A percentile compares a stretch with the other conserved stretches of the same genome.
These are phyloP conservation scores for Tragelaphus scriptus DNA, from an alignment of 2,113 vertebrate genomes.

Conservation along the genomic window DNA sequence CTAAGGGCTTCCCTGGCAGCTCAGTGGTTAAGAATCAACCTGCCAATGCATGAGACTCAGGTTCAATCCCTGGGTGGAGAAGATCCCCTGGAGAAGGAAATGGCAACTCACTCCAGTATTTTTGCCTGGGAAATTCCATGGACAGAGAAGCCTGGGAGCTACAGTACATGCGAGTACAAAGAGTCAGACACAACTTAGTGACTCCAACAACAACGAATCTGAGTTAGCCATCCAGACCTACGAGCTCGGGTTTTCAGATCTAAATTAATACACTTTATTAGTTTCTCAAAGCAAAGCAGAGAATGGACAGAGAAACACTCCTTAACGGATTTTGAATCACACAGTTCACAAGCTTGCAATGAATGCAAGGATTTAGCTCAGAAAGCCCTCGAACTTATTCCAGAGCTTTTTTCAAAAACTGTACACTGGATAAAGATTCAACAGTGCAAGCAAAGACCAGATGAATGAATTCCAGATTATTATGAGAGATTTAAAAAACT, in stretches of 20 bases:
- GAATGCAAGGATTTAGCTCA: neutral
- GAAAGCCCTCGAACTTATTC: neutral
- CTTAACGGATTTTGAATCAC: neutral
- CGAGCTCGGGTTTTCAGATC: neutral
- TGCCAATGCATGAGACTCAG: neutral
- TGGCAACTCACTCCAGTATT: neutral
- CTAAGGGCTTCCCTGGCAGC: neutral
- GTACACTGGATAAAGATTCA: neutral
- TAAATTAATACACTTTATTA: neutral
- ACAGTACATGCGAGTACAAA: neutral
- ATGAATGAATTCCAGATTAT: neutral
- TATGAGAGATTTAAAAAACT: neutral
- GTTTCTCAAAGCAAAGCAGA: neutral
- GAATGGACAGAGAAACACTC: neutral
- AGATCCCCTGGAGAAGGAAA: neutral
- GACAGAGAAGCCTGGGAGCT: neutral
- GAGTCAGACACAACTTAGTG: neutral
- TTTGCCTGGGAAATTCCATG: neutral
- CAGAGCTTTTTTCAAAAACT: neutral
- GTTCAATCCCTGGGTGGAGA: neutral
- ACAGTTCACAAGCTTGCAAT: neutral
- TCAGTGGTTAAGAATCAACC: neutral
- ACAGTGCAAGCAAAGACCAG: neutral
- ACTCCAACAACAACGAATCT: neutral
- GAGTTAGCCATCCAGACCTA: neutral